Base-by-base conservation (phyloP, 2,797 vertebrate species). In the Xiphophorus birchmanni region DNA sequence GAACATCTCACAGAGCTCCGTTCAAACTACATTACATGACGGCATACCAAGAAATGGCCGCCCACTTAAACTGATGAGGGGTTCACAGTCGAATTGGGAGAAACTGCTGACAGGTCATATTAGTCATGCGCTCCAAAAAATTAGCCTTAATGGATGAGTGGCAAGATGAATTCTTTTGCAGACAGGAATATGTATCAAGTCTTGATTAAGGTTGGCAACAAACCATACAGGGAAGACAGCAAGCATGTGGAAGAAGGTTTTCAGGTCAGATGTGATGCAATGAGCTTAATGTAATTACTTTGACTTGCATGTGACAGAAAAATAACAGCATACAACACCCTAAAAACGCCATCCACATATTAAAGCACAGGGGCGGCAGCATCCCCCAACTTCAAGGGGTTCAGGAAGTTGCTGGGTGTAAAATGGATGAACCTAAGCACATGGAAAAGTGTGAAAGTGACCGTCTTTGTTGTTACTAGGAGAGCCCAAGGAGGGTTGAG, bases 401-500 rank as follows among this genome's bases (percentile, higher is more conserved):
- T n/a, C 29, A 58, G n/a, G 0, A 29, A 29, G 10, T 12, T 58
- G 26, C 4, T 58, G 11, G 56, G 56, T 2, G 10, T 13, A 13
- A 58, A n/a, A 58, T n/a, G 56, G 56, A 58, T 29, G 12, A 29
- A 29, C 26, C 3, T 2, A 58, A n/a, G 52, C 3, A 26, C 52
- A 58, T 1, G 26, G 11, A 52, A 21, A 23, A 23, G 21, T 52
- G 21, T 40, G 72, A 90, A 81, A 94, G 90, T 90, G 89, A 88
- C 81, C 21, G 45, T 88, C 88, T 93, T 94, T 94, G 88, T 87
- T 94, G 9, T 94, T 88, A 72, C 77, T 88, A 32, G 58, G 50
- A 81, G 82, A 85, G 69, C 84, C 92, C 17, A 48, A 47, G 93
- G 92, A 91, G 78, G 81, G 80, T 82, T 69, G 86, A 83, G 78